Base-by-base conservation (phyloP, 1,140 invertebrate genomes). In the Littorina saxatilis region DNA sequence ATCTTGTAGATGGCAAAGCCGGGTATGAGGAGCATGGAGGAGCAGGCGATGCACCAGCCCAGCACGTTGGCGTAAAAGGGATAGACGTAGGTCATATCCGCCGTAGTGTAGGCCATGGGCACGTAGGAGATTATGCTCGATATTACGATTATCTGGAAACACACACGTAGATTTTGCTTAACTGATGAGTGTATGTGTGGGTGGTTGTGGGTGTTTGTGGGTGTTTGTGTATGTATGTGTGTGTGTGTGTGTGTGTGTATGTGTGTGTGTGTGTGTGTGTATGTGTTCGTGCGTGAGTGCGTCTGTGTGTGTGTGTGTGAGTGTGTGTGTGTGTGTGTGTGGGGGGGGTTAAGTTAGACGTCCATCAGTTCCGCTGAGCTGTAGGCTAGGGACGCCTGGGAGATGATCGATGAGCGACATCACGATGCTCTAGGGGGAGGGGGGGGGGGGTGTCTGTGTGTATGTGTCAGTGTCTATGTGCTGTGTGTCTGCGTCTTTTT, bases 21-120 rank as follows among this genome's bases (percentile, higher is more conserved):
- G 0, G 91, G 91, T 90, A 99, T 99, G 94, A 98, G 97, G 2
- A 96, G 94, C 55, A 99, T 96, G 70, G 97, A 98, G 1, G 97
- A 98, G 0, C 95, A 95, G 1, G 97, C 97, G 83, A 99, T 98
- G n/a, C 94, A 88, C 96, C 98, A 98, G 1, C 98, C 98, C 23
- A 99, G 88, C 4, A 95, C 94, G 91, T 99, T 99, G 0, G 98
- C 98, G 96, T 97, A 98, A 7, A 92, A 90, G 0, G 98, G 98
- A 92, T 99, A 99, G 0, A 95, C 94, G 90, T 99, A 99, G 7
- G 70, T 79, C 0, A 85, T 81, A 9, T 75, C n/a, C 32, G 87
- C 74, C 4, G 87, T 86, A 9, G 94, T 94, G 90, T 96, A 96
- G 68, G 93, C 92, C 27, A 96, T 89, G 9, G 95, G 95, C 85